Evolutionary conservation across 1,140 invertebrate species (phyloP).

Genomic region (Conopomorpha cramerella): DNA sequence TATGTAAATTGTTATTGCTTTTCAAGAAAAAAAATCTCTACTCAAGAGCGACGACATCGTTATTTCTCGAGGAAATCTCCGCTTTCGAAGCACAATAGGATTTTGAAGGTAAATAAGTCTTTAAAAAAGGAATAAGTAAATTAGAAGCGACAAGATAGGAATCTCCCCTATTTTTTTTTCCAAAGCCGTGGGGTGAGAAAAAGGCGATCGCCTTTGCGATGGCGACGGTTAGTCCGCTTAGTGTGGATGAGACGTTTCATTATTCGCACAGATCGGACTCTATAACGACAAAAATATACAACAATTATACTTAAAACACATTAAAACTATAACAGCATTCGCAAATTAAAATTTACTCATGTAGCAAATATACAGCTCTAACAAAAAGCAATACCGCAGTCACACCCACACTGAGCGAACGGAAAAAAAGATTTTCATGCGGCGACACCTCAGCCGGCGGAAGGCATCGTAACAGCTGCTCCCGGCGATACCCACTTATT

Average conservation of each 20-base stretch:
- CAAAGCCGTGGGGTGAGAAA: slow-evolving; percentile 46
- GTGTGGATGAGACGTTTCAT: background rate
- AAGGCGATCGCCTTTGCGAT: slow-evolving; percentile 50
- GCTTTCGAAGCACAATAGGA: slow-evolving; percentile 51
- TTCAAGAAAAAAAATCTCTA: slow-evolving; percentile 51
- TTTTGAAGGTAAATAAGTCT: slow-evolving; percentile 68
- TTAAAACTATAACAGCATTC: background rate
- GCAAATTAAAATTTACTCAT: too few species aligned
- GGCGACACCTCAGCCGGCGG: slow-evolving; percentile 45
- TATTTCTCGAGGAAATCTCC: slow-evolving; percentile 31
- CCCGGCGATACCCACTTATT: slow-evolving; percentile 52
- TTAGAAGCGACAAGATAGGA: slow-evolving; percentile 69
- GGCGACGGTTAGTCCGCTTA: slow-evolving; percentile 18
- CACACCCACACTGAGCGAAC: background rate
- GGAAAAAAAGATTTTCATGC: slow-evolving; percentile 16
- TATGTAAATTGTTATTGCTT: slow-evolving; percentile 61
- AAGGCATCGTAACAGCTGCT: slow-evolving; percentile 56
- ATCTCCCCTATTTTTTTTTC: slow-evolving; percentile 66
- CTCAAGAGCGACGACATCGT: slow-evolving; percentile 46
- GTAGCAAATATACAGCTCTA: too few species aligned
- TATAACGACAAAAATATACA: background rate
- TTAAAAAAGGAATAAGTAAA: slow-evolving; percentile 70
- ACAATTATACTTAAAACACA: background rate
- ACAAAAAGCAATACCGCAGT: too few species aligned
- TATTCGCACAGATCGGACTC: background rate